phyloP scores from a whole-genome alignment of 2,797 vertebrate genomes.

The Premnoplex brunnescens region DNA sequence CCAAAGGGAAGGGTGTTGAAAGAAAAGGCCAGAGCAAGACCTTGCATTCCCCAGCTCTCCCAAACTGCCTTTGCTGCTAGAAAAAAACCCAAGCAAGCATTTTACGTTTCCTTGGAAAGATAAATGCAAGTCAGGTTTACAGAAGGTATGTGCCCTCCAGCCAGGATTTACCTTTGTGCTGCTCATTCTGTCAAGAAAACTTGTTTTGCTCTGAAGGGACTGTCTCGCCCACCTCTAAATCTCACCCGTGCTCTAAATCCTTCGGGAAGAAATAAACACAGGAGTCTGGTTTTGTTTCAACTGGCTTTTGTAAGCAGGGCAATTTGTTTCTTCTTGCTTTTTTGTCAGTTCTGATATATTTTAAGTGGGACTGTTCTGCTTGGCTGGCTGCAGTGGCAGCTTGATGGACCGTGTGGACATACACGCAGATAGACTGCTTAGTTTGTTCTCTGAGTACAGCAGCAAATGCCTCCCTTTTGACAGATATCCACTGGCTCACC shows the following conservation, averaged over 20 bases:
- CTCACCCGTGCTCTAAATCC: neutral
- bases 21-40: neutral
- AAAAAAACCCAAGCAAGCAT: slow-evolving; percentile 8
- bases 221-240: neutral
- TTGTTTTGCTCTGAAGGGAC: neutral
- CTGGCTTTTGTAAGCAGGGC: neutral
- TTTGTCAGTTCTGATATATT: neutral
- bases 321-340: neutral
- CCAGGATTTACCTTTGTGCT: slow-evolving; percentile 41
- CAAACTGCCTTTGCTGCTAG: neutral
- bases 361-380: neutral
- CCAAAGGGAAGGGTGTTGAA: neutral
- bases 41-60: neutral
- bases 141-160: slow-evolving; percentile 50
- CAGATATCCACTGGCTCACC: neutral
- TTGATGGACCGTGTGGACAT: neutral
- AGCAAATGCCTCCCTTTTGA: neutral
- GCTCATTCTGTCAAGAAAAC: slow-evolving; percentile 22
- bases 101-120: slow-evolving; percentile 25
- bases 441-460: neutral
- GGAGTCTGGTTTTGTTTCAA: neutral
- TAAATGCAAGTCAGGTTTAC: slow-evolving; percentile 25
- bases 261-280: neutral
- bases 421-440: neutral
- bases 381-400: neutral